Evolutionary conservation across 2,888 invertebrate species (phyloP).

Genomic region (Leptinotarsa tumamoca): DNA sequence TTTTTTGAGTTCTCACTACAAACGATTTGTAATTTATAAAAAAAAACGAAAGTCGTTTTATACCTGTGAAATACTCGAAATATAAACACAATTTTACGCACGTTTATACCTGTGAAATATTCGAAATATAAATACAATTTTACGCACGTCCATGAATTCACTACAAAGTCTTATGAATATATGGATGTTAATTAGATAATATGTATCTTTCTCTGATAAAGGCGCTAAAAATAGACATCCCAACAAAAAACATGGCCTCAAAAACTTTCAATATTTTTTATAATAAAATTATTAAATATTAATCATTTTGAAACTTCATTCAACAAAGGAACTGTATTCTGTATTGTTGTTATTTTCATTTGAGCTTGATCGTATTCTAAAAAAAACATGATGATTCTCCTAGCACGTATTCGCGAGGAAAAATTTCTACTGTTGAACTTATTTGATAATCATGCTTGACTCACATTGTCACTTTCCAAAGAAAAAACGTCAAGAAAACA

Average conservation of each 20-base stretch:
- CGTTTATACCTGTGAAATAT: not conserved
- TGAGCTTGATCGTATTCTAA: not conserved
- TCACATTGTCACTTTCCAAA: constrained; percentile 48
- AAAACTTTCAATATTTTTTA: not conserved
- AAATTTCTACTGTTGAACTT: not conserved
- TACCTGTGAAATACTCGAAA: too few relatives aligned
- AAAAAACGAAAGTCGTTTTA: too few relatives aligned
- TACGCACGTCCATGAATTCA: constrained; percentile 3
- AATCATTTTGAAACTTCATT: not conserved
- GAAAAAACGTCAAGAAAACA: constrained; percentile 48
- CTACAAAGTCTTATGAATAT: not conserved
- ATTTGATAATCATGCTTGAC: constrained; percentile 31
- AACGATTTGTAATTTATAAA: too few relatives aligned
- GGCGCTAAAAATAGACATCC: constrained; percentile 27
- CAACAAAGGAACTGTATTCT: not conserved
- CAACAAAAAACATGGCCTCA: not conserved
- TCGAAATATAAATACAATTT: too few relatives aligned
- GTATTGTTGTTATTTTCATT: not conserved
- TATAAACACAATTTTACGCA: not conserved
- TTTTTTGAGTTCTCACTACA: too few relatives aligned
- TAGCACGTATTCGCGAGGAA: not conserved
- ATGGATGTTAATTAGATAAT: constrained; percentile 9
- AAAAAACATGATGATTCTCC: not conserved
- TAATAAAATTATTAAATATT: not conserved
- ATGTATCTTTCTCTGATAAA: constrained; percentile 26